phyloP scores from a whole-genome alignment of 92 coral and sea anemone species.

The Chrysogorgia sp. region DNA sequence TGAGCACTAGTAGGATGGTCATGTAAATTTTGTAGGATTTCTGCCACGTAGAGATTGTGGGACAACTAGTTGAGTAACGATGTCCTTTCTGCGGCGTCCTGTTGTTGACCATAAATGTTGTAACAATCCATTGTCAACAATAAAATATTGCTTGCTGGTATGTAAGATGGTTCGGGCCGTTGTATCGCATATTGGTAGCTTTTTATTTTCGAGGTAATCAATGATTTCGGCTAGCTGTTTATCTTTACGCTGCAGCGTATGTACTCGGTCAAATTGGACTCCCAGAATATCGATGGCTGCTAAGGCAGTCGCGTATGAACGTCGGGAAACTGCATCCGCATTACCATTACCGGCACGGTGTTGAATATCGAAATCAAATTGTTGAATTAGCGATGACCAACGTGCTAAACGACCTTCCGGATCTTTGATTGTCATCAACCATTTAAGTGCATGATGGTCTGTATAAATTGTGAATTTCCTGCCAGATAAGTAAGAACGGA shows the following conservation, averaged over 20 bases:
- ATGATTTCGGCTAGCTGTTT: slow-evolving; percentile 34
- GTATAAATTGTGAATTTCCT: slow-evolving; percentile 54
- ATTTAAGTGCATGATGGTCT: slow-evolving; percentile 54
- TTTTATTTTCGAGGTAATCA: slow-evolving; percentile 42
- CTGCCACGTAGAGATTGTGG: slow-evolving; percentile 49
- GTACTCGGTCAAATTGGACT: slow-evolving; percentile 35
- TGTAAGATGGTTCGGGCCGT: slow-evolving; percentile 28
- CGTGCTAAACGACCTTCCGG: slow-evolving; percentile 46
- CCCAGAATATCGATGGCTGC: slow-evolving; percentile 26
- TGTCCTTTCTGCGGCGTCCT: not conserved
- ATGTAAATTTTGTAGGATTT: slow-evolving; percentile 55
- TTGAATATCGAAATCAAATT: slow-evolving; percentile 41
- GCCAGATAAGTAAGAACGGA: slow-evolving; percentile 50
- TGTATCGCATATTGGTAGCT: slow-evolving; percentile 28
- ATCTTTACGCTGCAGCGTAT: slow-evolving; percentile 44
- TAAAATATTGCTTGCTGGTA: slow-evolving; percentile 1
- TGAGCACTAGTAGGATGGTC: slow-evolving; percentile 61
- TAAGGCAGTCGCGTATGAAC: not conserved
- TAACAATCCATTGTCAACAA: slow-evolving; percentile 3
- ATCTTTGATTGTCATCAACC: slow-evolving; percentile 57
- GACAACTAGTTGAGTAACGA: slow-evolving; percentile 45
- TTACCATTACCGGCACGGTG: slow-evolving; percentile 45
- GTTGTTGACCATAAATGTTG: slow-evolving; percentile 27
- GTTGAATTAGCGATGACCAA: slow-evolving; percentile 40
- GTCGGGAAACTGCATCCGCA: slow-evolving; percentile 29